These are phyloP conservation scores for Chrysogorgia sp. DNA, from an alignment of 92 coral and sea anemone genomes.

Conservation along the genomic window DNA sequence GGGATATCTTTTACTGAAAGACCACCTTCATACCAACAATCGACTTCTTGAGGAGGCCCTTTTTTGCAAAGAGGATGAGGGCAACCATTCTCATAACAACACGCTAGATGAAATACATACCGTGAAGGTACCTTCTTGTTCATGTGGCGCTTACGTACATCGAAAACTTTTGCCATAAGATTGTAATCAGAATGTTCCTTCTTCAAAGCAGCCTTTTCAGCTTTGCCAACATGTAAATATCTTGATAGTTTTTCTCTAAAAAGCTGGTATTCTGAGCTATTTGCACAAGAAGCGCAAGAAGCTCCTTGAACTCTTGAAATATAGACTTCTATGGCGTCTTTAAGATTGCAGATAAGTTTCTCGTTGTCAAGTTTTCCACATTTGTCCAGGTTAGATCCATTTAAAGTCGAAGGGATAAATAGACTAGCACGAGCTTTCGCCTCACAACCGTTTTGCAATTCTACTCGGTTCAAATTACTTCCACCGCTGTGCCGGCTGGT, in stretches of 20 bases:
- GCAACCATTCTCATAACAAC: constrained; percentile 52
- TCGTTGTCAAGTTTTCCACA: background rate
- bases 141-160: no score
- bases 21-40: no score
- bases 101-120: no score
- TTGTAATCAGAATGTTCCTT: constrained; percentile 35
- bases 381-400: constrained; percentile 44
- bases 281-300: constrained; percentile 47
- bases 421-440: constrained; percentile 53
- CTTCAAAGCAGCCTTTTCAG: constrained; percentile 35
- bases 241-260: constrained; percentile 1
- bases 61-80: constrained; percentile 48
- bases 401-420: constrained; percentile 64
- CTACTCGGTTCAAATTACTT: constrained; percentile 63
- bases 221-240: constrained; percentile 36
- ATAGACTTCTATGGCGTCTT: constrained; percentile 57
- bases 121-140: no score
- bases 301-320: constrained; percentile 48
- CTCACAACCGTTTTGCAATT: constrained; percentile 68
- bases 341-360: constrained; percentile 40
- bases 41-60: background rate
- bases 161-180: background rate
- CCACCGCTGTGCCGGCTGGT: constrained; percentile 68
- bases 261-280: constrained; percentile 8
- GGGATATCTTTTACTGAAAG: no score